phyloP scores from a whole-genome alignment of 2,113 vertebrate genomes.

The Brachyhypopomus gauderio region DNA sequence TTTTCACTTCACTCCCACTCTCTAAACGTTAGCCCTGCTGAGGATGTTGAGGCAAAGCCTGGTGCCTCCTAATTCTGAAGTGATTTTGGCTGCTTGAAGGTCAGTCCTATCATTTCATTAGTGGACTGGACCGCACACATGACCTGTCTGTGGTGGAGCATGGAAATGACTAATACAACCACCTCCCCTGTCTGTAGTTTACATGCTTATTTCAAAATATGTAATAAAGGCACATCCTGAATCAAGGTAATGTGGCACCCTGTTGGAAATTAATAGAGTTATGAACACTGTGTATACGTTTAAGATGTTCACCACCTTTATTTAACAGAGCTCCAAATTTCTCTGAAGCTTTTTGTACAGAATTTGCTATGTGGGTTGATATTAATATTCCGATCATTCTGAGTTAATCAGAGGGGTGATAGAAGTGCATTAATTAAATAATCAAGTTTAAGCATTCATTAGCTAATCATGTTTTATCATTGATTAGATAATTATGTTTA shows the following conservation, averaged over 20 bases:
- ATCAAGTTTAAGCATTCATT: not conserved
- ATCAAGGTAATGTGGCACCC: not conserved
- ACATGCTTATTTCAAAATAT: not conserved
- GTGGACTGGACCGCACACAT: not conserved
- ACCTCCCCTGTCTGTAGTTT: not conserved
- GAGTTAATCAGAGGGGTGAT: not conserved
- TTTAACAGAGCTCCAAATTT: not conserved
- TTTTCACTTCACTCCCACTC: too few relatives aligned
- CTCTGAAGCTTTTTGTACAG: not conserved
- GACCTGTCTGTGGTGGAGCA: not conserved
- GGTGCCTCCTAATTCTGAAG: not conserved
- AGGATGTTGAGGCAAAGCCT: too few relatives aligned
- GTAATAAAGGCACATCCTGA: not conserved
- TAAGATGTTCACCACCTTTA: not conserved
- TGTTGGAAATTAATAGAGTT: not conserved
- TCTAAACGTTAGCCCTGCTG: too few relatives aligned
- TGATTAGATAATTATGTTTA: too few relatives aligned
- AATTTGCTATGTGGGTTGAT: not conserved
- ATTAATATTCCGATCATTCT: not conserved
- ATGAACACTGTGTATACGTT: not conserved
- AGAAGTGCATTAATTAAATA: not conserved
- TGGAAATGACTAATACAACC: not conserved
- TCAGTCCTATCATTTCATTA: not conserved
- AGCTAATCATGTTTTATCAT: too few relatives aligned
- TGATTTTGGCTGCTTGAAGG: not conserved